A percentile compares a stretch with the other conserved stretches of the same genome.
These are phyloP conservation scores for Heliconius hewitsoni DNA, from an alignment of 1,140 invertebrate species.

Conservation along the genomic window DNA sequence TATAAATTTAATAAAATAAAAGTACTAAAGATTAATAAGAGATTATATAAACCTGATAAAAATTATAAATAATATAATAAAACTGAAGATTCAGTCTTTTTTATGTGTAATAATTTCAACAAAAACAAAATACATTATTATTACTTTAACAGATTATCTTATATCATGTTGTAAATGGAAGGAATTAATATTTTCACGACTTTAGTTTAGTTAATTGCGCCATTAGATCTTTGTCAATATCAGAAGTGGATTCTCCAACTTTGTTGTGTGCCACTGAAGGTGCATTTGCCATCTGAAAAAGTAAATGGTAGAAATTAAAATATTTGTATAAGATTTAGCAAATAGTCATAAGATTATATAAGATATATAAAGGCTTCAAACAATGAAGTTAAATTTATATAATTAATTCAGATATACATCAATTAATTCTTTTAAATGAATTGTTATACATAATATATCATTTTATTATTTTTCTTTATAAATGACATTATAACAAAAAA, in stretches of 20 bases:
- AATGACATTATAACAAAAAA: too few relatives aligned
- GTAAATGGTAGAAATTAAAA: neutral
- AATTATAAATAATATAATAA: neutral
- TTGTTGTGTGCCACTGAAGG: conserved; percentile 84
- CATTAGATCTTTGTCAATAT: conserved; percentile 89
- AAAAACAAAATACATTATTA: neutral
- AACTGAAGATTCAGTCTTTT: conserved; percentile 3
- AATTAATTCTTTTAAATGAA: too few relatives aligned
- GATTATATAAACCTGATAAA: conserved; percentile 17
- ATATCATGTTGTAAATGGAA: conserved; percentile 11
- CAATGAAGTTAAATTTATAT: neutral
- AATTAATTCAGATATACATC: too few relatives aligned
- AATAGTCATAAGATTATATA: neutral
- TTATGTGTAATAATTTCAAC: neutral
- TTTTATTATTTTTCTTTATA: too few relatives aligned
- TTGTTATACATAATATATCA: too few relatives aligned
- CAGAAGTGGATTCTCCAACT: conserved; percentile 82
- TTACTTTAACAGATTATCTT: neutral
- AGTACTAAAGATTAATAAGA: neutral
- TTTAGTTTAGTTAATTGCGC: conserved; percentile 88
- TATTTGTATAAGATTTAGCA: neutral
- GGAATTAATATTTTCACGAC: conserved; percentile 61
- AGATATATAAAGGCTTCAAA: neutral
- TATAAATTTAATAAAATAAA: neutral
- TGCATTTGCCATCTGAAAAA: conserved; percentile 83